Base-by-base conservation (phyloP, 2,113 vertebrate genomes). In the Eretmochelys imbricata region DNA sequence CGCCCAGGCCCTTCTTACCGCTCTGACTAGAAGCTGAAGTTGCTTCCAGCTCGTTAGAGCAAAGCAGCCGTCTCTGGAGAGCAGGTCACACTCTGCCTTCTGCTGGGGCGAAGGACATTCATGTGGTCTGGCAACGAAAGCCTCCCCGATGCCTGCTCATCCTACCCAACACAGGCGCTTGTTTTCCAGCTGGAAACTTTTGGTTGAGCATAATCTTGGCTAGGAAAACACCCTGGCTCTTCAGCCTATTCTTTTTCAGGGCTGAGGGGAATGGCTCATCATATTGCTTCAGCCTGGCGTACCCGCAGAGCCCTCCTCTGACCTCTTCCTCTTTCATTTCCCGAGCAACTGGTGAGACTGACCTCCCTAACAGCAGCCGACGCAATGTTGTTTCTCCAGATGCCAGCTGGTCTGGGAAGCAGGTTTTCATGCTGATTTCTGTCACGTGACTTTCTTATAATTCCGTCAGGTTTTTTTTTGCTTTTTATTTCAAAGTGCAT, bases 181-280 rank as follows among this genome's bases (percentile, higher is more conserved):
- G 87, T 90, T 97, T 97, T 96, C 94, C 87, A 79, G 90, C 65
- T 92, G 89, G 95, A 95, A 96, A 87, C 46, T 93, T 94, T 92
- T 72, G 95, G 42, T 95, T 80, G 87, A 93, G 91, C 80, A 95
- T 92, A 94, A 93, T 90, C 82, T 80, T 97, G 95, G 88, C 90
- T 88, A 95, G 62, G 42, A 93, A 84, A 98, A 29, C 24, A 53
- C 69, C 84, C 42, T 97, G 97, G 49, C 93, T 89, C 90, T 94
- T 51, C 82, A 53, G 50, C 84, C 78, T 93, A 93, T 80, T 95
- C 90, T 93, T 97, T 96, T 95, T 95, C 79, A 75, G 76, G 90
- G 72, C 27, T 96, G 87, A 84, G 88, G 57, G 91, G 94, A 97
- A 89, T 91, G 82, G 90, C 79, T 93, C 78, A 16, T 94, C 93